Evolutionary conservation across 2,113 vertebrate species (phyloP), one percentile per base, ranked within the genome.

Genomic region (Symphodus melops): DNA sequence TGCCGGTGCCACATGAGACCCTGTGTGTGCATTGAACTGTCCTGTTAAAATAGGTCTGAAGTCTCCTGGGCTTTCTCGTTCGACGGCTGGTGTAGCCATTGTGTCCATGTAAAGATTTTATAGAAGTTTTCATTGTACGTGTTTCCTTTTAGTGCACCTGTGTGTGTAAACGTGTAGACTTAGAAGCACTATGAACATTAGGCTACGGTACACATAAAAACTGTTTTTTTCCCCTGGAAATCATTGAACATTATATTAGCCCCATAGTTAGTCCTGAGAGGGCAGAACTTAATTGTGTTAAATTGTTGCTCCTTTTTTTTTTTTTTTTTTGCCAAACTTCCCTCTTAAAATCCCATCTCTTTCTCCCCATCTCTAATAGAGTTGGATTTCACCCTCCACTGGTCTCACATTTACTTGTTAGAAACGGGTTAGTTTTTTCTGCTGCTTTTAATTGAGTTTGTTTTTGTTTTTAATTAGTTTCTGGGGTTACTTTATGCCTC

Each of bases 381-480:
- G 86, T 65, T 53, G 71, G 76, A 79, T 89, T 89, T 92, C 75
- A 85, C 81, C 72, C 77, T 52, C 54, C 37, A 51, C 70, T 63
- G 80, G 42, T 70, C 65, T 57, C 77, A 73, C 82, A 81, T 81
- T 85, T 75, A 51, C 77, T 79, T 62, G 25, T 41, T 72, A 73
- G 63, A 63, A 86, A 68, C 75, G 25, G 72, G 82, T 66, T 84
- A 9, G 89, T 84, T 84, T 86, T 90, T 85, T 71, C 68, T 67
- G 36, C 75, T 79, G 79, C 42, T 82, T 89, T 86, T 86, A 88
- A 90, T 83, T 67, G 76, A 81, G 33, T 85, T 77, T 64, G 54
- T 68, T 83, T 86, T 82, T 83, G 72, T 81, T 88, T 86, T 84
- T 86, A 91, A 91, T 92, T 88, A 81, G 68, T 82, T 92, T 84